Conservation (phyloP, 1,140 invertebrate genomes). For the Drosophila subpulchrella region DNA sequence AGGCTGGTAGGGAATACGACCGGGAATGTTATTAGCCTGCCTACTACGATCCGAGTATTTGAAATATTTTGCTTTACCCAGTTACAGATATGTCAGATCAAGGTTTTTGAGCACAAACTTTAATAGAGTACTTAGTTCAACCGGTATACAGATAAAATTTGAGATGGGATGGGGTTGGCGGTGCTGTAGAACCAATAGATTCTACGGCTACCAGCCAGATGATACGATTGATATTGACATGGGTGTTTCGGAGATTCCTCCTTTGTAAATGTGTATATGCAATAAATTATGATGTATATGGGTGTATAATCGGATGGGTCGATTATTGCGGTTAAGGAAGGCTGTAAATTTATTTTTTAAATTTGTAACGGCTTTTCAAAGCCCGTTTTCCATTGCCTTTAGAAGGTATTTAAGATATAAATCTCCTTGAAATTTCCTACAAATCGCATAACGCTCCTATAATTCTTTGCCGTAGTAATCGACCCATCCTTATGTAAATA, state of each 20-base stretch:
- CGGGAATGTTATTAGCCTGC: background rate
- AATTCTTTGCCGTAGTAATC: background rate
- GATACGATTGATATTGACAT: conserved; percentile 43
- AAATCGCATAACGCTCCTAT: background rate
- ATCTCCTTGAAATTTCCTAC: background rate
- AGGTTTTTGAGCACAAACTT: conserved; percentile 25
- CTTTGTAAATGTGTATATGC: conserved; percentile 35
- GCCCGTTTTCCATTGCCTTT: too few species aligned
- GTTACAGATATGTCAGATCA: background rate
- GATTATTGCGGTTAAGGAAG: conserved; percentile 1
- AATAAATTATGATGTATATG: too few species aligned
- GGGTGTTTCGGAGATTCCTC: conserved; percentile 16
- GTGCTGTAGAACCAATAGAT: background rate
- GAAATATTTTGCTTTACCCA: background rate
- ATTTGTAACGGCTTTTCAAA: background rate
- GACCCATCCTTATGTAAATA: conserved; percentile 8
- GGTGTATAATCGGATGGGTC: conserved; percentile 10
- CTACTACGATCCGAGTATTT: conserved; percentile 6
- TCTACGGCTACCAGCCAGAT: conserved; percentile 1
- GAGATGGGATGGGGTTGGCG: conserved; percentile 22
- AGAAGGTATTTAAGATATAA: too few species aligned
- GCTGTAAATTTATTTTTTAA: background rate
- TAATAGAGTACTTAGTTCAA: conserved; percentile 31
- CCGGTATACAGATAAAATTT: conserved; percentile 11
- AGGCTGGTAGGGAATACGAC: background rate